These are phyloP conservation scores for Sterrhoptilus dennistouni DNA, from an alignment of 2,113 vertebrate genomes.

Conservation along the genomic window DNA sequence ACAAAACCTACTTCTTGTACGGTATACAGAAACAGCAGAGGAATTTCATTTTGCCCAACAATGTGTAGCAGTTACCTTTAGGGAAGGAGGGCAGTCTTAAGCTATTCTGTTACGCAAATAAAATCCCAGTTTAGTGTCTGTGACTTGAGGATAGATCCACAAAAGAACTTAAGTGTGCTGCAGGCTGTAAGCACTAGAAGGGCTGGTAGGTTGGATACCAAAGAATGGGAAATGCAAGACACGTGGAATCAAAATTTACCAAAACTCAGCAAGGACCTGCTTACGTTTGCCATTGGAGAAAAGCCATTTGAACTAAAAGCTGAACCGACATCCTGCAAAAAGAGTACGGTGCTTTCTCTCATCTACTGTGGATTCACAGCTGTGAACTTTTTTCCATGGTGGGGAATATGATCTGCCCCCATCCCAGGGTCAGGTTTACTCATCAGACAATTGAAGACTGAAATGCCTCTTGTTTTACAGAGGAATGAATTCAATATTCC, in stretches of 20 bases:
- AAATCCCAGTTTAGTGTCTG: background rate
- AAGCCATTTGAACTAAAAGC: background rate
- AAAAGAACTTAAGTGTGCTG: background rate
- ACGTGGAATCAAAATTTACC: background rate
- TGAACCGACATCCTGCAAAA: background rate
- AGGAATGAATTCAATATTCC: background rate
- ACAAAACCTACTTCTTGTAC: background rate
- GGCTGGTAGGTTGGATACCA: background rate
- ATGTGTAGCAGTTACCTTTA: background rate
- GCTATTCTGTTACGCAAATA: background rate
- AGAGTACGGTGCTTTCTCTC: background rate
- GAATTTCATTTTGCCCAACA: background rate
- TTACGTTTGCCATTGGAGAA: background rate
- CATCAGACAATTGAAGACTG: background rate
- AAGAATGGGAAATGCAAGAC: background rate
- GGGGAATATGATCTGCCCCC: background rate
- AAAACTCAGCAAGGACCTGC: background rate
- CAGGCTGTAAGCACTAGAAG: background rate
- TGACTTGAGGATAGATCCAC: constrained; percentile 16
- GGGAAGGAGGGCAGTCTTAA: background rate
- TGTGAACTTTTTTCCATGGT: background rate
- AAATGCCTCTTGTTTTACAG: background rate
- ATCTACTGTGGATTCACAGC: background rate
- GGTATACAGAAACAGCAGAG: background rate
- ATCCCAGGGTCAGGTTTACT: background rate